These are phyloP conservation scores for Chironomus riparius DNA, from an alignment of 2,888 invertebrate species.

Conservation along the genomic window DNA sequence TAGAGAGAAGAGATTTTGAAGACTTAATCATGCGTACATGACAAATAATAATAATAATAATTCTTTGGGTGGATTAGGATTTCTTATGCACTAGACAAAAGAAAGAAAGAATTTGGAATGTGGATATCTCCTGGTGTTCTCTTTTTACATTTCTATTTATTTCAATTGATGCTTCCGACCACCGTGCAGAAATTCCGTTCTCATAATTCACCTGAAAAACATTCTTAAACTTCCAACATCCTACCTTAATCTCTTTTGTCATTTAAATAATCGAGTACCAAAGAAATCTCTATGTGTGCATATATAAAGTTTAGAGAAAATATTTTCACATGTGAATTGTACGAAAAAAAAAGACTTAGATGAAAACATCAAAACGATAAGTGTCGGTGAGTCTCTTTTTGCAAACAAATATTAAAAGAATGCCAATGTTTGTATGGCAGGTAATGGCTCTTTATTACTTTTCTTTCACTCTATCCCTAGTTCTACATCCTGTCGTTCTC, in stretches of 20 bases:
- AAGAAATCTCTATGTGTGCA: background rate
- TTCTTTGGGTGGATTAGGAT: too few relatives aligned
- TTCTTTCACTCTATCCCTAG: constrained; percentile 3
- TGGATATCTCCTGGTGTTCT: background rate
- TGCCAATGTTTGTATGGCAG: constrained; percentile 17
- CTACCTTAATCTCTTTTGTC: constrained; percentile 23
- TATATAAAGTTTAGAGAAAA: background rate
- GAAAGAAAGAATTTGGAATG: background rate
- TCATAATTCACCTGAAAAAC: constrained; percentile 23
- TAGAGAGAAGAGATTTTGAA: too few relatives aligned
- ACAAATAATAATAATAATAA: background rate
- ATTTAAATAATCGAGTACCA: constrained; percentile 8
- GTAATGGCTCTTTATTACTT: constrained; percentile 25
- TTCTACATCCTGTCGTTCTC: constrained; percentile 17
- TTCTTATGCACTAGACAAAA: too few relatives aligned
- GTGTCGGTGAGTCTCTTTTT: constrained; percentile 18
- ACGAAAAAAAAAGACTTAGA: background rate
- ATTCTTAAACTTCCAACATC: constrained; percentile 18
- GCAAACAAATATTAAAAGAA: constrained; percentile 1
- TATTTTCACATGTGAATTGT: constrained; percentile 18
- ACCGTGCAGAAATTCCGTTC: constrained; percentile 7
- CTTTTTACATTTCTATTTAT: background rate
- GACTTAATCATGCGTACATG: too few relatives aligned
- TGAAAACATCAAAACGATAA: constrained; percentile 24
- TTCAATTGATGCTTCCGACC: constrained; percentile 23